Evolutionary conservation across 2,797 vertebrate species (phyloP).

Genomic region (Bovichtus diacanthus): DNA sequence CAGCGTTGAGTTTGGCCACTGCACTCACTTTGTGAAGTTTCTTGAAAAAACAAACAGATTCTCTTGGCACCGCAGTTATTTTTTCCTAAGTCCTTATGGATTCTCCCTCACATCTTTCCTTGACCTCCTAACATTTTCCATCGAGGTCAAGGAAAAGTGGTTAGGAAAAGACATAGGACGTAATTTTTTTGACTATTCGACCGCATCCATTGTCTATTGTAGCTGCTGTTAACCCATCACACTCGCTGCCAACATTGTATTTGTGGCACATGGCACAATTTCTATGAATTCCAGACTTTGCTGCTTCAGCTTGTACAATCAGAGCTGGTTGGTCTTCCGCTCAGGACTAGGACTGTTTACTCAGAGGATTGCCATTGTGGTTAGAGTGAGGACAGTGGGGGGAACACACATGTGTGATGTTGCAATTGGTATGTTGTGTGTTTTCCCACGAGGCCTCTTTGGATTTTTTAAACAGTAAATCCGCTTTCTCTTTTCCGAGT

Average conservation of each 20-base stretch:
- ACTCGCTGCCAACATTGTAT: conserved; percentile 46
- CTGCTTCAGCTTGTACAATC: conserved; percentile 75
- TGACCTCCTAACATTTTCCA: neutral
- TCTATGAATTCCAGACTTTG: conserved; percentile 77
- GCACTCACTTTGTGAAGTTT: too few species aligned
- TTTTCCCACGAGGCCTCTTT: conserved; percentile 69
- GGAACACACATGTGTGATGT: conserved; percentile 77
- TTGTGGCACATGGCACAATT: conserved; percentile 65
- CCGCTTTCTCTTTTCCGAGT: conserved; percentile 59
- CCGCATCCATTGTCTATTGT: neutral
- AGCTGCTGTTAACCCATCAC: conserved; percentile 39
- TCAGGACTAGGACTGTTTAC: conserved; percentile 79
- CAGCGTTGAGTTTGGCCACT: too few species aligned
- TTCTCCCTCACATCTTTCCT: neutral
- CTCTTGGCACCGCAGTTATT: neutral
- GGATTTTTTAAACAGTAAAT: conserved; percentile 72
- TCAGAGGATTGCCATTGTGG: conserved; percentile 78
- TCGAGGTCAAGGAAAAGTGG: neutral
- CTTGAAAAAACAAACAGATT: neutral
- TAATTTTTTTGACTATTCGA: neutral
- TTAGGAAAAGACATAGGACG: neutral
- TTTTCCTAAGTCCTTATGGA: neutral
- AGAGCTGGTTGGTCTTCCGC: conserved; percentile 74
- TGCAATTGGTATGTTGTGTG: conserved; percentile 72
- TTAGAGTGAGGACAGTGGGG: conserved; percentile 72